Evolutionary conservation across 2,797 vertebrate species (phyloP).

Genomic region (Heliangelus exortis): DNA sequence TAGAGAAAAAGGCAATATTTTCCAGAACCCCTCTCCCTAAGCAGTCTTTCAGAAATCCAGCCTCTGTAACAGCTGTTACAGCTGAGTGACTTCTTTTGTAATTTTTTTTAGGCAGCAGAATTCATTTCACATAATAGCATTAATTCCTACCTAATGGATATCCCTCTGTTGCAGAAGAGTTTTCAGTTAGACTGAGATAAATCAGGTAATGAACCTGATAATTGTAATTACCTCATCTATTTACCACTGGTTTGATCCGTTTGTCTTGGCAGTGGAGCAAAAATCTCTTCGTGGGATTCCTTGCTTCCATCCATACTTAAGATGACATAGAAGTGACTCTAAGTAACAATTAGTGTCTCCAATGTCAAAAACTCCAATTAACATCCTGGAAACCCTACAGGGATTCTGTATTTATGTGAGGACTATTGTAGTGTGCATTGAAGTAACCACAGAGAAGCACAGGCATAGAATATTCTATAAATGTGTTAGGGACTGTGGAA

Average conservation of each 20-base stretch:
- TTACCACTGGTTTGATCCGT: background rate
- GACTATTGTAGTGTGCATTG: background rate
- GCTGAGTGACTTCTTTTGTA: background rate
- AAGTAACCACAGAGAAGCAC: background rate
- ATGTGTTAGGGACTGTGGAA: background rate
- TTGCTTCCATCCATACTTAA: background rate
- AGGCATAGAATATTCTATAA: background rate
- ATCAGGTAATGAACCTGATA: background rate
- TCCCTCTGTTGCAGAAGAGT: background rate
- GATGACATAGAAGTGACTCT: background rate
- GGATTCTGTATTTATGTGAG: background rate
- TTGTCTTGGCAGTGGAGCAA: background rate
- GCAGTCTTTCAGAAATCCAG: background rate
- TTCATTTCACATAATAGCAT: background rate
- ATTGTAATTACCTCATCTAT: background rate
- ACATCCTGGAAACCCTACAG: background rate
- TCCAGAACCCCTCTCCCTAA: background rate
- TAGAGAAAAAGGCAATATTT: background rate
- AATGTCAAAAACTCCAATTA: background rate
- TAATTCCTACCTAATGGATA: background rate
- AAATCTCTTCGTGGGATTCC: background rate
- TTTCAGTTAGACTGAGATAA: background rate
- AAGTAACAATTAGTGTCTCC: background rate
- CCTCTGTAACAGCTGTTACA: background rate
- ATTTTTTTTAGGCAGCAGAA: background rate